Base-by-base conservation (phyloP, 2,888 invertebrate species). In the Heliconius ismenius region DNA sequence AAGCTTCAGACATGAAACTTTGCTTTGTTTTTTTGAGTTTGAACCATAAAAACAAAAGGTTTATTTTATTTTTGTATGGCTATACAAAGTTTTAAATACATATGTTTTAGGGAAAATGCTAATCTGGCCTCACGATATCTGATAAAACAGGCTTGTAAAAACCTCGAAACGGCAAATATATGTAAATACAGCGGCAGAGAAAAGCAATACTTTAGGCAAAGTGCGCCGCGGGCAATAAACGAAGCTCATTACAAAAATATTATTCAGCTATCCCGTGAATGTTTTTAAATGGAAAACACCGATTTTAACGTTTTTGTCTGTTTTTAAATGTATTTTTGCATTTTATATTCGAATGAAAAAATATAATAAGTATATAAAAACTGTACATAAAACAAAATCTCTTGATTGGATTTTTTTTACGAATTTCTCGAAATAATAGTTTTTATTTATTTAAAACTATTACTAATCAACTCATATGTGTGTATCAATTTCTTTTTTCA, bases 241-340 rank as follows among this genome's bases (percentile, higher is more conserved):
- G 82, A 79, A 73, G 73, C 81, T 84, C 83, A 83, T 84, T 84
- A 84, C 83, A 82, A 79, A 83, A 82, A 83, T 84, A 84, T 84
- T 84, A 84, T 85, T 83, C 83, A 81, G 79, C 80, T 82, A 83
- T 82, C 81, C 81, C 81, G 81, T 73, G 81, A 81, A 80, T 78
- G 79, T 77, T 83, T 73, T 82, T 81, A 81, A 83, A 83, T 82
- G 82, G 79, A 81, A 81, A 82, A 82, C 79, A 79, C 74, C 81
- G 80, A 82, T 82, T 83, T 82, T 54, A 72, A 64, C 54, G 49
- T 78, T 67, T 78, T 81, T 76, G 68, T 79, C 36, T 28, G 39
- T 76, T 78, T 70, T 79, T 54, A 63, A 73, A 43, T 68, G 63
- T 78, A 75, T 76, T 67, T 75, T 74, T 21, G 32, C 43, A 60